phyloP scores from a whole-genome alignment of 2,888 invertebrate species.

The Brachyptera risi region DNA sequence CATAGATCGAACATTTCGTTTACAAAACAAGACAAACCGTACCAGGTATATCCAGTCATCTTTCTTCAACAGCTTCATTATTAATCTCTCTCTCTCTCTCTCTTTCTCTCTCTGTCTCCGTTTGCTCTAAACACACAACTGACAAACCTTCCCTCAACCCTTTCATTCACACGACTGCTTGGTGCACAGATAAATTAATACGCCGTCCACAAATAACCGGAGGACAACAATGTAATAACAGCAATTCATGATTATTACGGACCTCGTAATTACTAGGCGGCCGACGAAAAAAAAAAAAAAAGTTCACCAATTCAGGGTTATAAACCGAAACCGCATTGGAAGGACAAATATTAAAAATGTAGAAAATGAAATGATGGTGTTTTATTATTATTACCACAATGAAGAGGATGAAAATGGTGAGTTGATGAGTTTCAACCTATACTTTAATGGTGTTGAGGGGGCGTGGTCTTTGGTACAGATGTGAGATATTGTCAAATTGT shows the following conservation, averaged over 20 bases:
- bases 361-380: neutral
- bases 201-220: conserved; percentile 16
- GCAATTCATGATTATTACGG: conserved; percentile 15
- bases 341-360: conserved; percentile 3
- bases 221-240: conserved; percentile 7
- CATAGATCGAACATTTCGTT: too few species aligned
- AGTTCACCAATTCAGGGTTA: conserved; percentile 10
- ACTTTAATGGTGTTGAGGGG: neutral
- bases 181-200: conserved; percentile 20
- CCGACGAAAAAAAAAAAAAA: too few species aligned
- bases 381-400: neutral
- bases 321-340: conserved; percentile 6
- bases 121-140: neutral
- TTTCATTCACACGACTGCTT: conserved; percentile 1
- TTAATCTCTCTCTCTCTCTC: too few species aligned
- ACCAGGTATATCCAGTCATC: neutral
- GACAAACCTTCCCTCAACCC: conserved; percentile 5
- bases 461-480: neutral
- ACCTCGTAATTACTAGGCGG: conserved; percentile 16
- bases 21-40: too few species aligned
- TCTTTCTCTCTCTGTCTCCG: too few species aligned
- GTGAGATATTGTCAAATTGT: conserved; percentile 1
- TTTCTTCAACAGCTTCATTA: neutral
- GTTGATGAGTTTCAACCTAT: neutral
- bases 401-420: neutral